These are phyloP conservation scores for Drosophila tanythrix DNA, from an alignment of 2,888 invertebrate genomes.

Conservation along the genomic window DNA sequence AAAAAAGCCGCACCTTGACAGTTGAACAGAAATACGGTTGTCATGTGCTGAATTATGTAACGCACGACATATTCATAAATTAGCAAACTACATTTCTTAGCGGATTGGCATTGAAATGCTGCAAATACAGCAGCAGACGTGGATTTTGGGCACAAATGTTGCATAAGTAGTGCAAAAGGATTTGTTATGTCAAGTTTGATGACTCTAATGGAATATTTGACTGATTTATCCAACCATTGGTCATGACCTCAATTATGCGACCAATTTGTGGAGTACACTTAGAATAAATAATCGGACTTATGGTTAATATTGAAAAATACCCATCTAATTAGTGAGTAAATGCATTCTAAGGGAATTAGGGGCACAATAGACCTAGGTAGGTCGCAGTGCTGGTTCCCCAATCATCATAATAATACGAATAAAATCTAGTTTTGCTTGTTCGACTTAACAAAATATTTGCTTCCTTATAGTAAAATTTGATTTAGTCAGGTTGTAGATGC, in stretches of 20 bases:
- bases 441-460: slow-evolving; percentile 1
- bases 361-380: no score
- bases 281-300: not conserved
- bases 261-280: not conserved
- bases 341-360: not conserved
- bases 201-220: not conserved
- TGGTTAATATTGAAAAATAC: not conserved
- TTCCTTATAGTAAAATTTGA: not conserved
- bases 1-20: slow-evolving; percentile 30
- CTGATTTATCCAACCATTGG: not conserved
- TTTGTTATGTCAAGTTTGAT: not conserved
- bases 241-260: not conserved
- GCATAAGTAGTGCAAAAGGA: slow-evolving; percentile 5
- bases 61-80: slow-evolving; percentile 24
- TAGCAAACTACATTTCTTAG: slow-evolving; percentile 61
- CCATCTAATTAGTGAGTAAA: not conserved
- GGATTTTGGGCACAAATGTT: slow-evolving; percentile 7
- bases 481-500: slow-evolving; percentile 12
- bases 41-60: slow-evolving; percentile 45
- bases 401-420: not conserved
- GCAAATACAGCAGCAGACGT: slow-evolving; percentile 29
- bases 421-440: not conserved
- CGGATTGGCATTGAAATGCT: slow-evolving; percentile 51
- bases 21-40: slow-evolving; percentile 14
- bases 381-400: no score